Evolutionary conservation across 2,888 invertebrate genomes (phyloP).

Genomic region (Bombylius discolor): DNA sequence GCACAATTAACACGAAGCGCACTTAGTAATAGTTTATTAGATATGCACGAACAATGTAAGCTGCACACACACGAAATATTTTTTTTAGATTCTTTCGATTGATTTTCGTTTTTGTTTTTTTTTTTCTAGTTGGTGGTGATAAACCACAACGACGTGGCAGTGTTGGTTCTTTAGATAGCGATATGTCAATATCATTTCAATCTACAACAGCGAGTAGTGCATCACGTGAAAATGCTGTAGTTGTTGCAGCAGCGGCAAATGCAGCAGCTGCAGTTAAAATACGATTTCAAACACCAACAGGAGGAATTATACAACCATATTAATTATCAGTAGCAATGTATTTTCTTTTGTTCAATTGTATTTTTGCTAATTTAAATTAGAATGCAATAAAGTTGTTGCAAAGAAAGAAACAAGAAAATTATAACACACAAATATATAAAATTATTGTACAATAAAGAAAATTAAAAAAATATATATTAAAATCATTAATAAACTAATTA

Average conservation of each 20-base stretch:
- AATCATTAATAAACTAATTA: too few species aligned
- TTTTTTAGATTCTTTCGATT: neutral
- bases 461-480: too few species aligned
- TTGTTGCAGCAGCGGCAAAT: constrained; percentile 36
- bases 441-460: too few species aligned
- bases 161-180: too few species aligned
- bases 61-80: neutral
- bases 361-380: too few species aligned
- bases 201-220: constrained; percentile 9
- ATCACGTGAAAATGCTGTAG: constrained; percentile 38
- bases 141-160: constrained; percentile 69
- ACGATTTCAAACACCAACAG: neutral
- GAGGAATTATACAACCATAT: constrained; percentile 30
- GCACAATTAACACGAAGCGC: constrained; percentile 67
- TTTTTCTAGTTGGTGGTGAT: constrained; percentile 54
- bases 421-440: too few species aligned
- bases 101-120: neutral
- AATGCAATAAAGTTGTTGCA: too few species aligned
- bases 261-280: constrained; percentile 25
- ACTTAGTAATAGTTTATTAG: constrained; percentile 86
- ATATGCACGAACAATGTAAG: constrained; percentile 89
- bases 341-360: too few species aligned
- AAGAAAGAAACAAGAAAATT: too few species aligned
- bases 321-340: too few species aligned
- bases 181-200: too few species aligned